These are phyloP conservation scores for Choristoneura rosaceana DNA, from an alignment of 2,888 invertebrate genomes.

Conservation along the genomic window DNA sequence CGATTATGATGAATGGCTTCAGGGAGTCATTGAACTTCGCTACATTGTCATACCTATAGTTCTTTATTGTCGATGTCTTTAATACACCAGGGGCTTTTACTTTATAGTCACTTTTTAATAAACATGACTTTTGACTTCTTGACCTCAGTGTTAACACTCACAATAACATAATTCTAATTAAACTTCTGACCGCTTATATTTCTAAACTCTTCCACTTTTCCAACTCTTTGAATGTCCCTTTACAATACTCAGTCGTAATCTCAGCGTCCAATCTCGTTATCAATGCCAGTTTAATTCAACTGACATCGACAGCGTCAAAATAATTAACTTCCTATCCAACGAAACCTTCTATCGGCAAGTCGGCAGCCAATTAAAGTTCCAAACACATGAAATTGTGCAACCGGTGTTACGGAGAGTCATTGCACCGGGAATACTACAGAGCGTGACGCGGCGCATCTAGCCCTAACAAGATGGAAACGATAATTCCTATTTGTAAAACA, in stretches of 20 bases:
- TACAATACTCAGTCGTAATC: conserved; percentile 33
- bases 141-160: background rate
- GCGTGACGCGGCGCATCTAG: conserved; percentile 30
- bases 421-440: conserved; percentile 49
- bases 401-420: conserved; percentile 58
- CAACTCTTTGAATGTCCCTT: conserved; percentile 19
- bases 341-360: conserved; percentile 31
- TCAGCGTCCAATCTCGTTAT: conserved; percentile 31
- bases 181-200: conserved; percentile 14
- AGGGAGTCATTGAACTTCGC: conserved; percentile 48
- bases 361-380: conserved; percentile 50
- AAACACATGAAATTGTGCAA: conserved; percentile 50
- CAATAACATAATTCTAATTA: conserved; percentile 10
- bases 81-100: conserved; percentile 6
- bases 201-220: conserved; percentile 13
- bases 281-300: conserved; percentile 27
- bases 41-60: conserved; percentile 37
- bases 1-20: conserved; percentile 55
- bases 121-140: background rate
- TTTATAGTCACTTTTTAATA: background rate
- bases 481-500: conserved; percentile 16
- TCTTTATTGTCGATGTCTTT: conserved; percentile 12
- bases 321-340: conserved; percentile 36
- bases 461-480: conserved; percentile 24
- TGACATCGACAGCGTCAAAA: conserved; percentile 32